A percentile compares a stretch with the other conserved stretches of the same genome.
phyloP scores from a whole-genome alignment of 2,797 vertebrate species.

The Molothrus aeneus region DNA sequence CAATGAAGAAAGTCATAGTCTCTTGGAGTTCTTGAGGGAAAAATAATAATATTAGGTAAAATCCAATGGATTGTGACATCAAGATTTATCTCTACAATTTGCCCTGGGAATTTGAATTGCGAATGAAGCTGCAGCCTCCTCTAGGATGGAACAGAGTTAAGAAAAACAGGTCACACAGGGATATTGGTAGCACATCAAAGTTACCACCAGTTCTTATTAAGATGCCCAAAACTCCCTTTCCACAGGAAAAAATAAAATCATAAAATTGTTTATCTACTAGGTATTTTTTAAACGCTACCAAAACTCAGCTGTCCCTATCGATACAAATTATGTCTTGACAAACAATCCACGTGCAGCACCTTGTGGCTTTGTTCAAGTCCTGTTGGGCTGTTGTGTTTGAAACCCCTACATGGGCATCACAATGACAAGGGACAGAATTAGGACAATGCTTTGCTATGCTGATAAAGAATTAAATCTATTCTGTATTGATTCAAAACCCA shows the following conservation, averaged over 20 bases:
- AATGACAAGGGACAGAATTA: neutral
- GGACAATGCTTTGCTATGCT: neutral
- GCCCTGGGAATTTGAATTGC: neutral
- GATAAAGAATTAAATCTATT: neutral
- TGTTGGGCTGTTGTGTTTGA: neutral
- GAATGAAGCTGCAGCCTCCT: neutral
- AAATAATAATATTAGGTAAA: conserved; percentile 42
- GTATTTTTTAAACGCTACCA: neutral
- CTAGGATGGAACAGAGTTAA: neutral
- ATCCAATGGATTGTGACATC: neutral
- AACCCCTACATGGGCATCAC: neutral
- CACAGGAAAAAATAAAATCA: neutral
- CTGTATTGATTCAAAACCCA: neutral
- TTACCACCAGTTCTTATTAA: neutral
- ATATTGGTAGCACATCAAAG: neutral
- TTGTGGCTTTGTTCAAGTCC: neutral
- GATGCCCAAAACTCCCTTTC: neutral
- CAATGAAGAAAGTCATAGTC: conserved; percentile 17
- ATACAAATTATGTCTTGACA: neutral
- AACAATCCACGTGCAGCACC: neutral
- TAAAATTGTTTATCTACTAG: neutral
- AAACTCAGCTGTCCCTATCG: neutral
- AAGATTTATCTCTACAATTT: conserved; percentile 42
- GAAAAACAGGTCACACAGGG: neutral
- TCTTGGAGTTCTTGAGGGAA: conserved; percentile 4